Evolutionary conservation across 1,140 invertebrate genomes (phyloP), one percentile per base, ranked within the genome.

Genomic region (Plectrocnemia conspersa): DNA sequence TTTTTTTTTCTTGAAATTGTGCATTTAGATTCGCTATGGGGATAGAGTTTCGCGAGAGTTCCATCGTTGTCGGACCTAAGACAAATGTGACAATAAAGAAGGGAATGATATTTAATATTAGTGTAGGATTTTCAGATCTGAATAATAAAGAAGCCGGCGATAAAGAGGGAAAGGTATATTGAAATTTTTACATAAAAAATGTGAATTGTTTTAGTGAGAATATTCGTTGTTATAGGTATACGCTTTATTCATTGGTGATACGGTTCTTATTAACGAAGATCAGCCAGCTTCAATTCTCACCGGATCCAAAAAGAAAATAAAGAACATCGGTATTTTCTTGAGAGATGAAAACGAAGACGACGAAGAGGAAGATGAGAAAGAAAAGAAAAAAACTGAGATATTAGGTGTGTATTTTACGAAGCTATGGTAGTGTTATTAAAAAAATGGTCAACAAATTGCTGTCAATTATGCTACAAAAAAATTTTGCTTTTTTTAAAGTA

Each of bases 61-160:
- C 91, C 0, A 77, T 99, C 25, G 76, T 95, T 0, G 91, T 99
- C 65, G 89, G 87, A 2, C 86, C 91, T 2, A 99, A 98, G 79
- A 92, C 86, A 33, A 82, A 77, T 18, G 80, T 82, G 2, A 64
- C 82, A n/a, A 83, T 86, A 0, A 89, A 87, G 63, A 97, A 97
- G 70, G 91, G 90, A 35, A 98, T 99, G 95, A 85, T 97, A 0
- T 98, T 98, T 65, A 97, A 97, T 70, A 79, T 99, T 7, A 94
- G 93, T 66, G 82, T 99, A 61, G 97, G 97, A 33, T 80, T 99
- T 24, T 82, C 89, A n/a, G 89, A 88, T 67, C 75, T 99, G 24
- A 75, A 71, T 13, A 98, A 98, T 74, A 78, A 83, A 59, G 83
- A 88, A 24, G 85, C 90, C 1, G 80, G 82, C 21, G 92, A 97